These are phyloP conservation scores for Papilio protenor DNA, from an alignment of 2,888 invertebrate genomes.

Conservation along the genomic window DNA sequence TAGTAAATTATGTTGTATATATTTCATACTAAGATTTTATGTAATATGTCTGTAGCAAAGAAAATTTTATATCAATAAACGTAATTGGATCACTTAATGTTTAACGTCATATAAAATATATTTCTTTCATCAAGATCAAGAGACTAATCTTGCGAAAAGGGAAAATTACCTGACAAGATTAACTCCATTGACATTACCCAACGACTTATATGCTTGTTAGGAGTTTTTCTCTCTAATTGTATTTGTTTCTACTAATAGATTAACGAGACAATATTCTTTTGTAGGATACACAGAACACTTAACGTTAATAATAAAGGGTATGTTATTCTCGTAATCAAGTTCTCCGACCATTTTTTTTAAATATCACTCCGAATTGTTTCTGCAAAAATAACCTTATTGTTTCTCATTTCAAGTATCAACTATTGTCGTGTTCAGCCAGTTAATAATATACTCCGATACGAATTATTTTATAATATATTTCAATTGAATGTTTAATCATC, in stretches of 20 bases:
- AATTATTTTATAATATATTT: slow-evolving; percentile 9
- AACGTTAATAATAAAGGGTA: not conserved
- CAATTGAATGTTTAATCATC: slow-evolving; percentile 10
- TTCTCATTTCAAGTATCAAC: too few species aligned
- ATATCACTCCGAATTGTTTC: too few species aligned
- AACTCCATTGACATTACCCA: not conserved
- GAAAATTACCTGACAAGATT: slow-evolving; percentile 23
- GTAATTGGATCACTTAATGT: slow-evolving; percentile 9
- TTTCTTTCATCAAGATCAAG: slow-evolving; percentile 7
- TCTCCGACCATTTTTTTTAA: too few species aligned
- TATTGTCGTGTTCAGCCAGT: too few species aligned
- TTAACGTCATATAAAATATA: slow-evolving; percentile 3
- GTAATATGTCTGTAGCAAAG: too few species aligned
- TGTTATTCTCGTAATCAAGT: too few species aligned
- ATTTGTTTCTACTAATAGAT: slow-evolving; percentile 8
- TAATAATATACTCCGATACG: not conserved
- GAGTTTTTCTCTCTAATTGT: slow-evolving; percentile 16
- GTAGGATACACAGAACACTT: not conserved
- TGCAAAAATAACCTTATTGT: too few species aligned
- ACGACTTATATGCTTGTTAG: not conserved
- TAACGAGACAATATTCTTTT: not conserved
- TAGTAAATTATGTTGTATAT: too few species aligned
- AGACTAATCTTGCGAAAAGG: slow-evolving; percentile 11
- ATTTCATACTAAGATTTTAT: too few species aligned
- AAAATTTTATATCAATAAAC: not conserved